Percentiles rank a stretch among this genome's conserved stretches.
phyloP scores from a whole-genome alignment of 2,113 vertebrate species.

The Erinaceus europaeus region DNA sequence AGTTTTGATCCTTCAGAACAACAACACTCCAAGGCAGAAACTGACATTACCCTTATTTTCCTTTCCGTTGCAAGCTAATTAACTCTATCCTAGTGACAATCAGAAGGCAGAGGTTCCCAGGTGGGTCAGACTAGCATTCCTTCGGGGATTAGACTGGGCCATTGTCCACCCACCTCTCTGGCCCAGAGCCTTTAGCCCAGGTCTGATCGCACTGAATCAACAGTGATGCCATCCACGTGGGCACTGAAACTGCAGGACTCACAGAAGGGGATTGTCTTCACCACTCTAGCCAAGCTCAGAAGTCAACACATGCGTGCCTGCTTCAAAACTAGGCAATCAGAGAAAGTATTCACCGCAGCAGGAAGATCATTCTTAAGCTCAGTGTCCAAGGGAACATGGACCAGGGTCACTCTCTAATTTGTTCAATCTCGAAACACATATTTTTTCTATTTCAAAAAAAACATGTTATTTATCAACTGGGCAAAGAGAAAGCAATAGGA shows the following conservation, averaged over 20 bases:
- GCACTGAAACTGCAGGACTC: not conserved
- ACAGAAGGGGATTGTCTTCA: not conserved
- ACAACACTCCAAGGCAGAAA: not conserved
- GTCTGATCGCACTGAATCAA: not conserved
- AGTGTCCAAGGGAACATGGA: not conserved
- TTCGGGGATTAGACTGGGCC: not conserved
- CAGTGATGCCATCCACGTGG: not conserved
- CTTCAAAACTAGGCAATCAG: not conserved
- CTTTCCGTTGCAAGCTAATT: not conserved
- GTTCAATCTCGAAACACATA: not conserved
- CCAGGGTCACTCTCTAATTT: not conserved
- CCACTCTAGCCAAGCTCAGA: not conserved
- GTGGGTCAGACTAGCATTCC: not conserved
- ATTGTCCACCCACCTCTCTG: constrained; percentile 20
- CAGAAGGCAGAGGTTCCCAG: not conserved
- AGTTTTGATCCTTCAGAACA: not conserved
- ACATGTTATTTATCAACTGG: too few species aligned
- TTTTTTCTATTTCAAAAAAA: not conserved
- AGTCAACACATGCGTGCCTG: not conserved
- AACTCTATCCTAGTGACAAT: not conserved
- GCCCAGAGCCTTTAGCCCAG: not conserved
- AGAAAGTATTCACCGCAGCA: not conserved
- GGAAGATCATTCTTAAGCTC: not conserved
- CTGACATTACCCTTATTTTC: not conserved
- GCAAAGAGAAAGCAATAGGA: too few species aligned